Conservation (phyloP, 2,797 vertebrate species). For the Sorex maritimensis region DNA sequence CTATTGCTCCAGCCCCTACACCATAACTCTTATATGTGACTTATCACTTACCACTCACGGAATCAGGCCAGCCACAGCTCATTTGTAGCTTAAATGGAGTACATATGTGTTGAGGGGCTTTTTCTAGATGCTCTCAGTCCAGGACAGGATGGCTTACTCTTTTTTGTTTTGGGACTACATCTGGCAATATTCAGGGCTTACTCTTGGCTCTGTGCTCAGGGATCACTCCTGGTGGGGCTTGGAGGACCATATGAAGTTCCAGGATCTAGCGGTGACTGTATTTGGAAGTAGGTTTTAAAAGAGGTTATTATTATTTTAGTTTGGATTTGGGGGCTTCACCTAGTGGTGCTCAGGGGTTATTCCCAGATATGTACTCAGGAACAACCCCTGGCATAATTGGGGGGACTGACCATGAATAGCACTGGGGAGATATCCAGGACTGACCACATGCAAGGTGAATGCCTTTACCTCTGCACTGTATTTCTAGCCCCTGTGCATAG, state of each 20-base stretch:
- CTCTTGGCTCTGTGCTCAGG: too few relatives aligned
- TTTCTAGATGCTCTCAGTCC: background rate
- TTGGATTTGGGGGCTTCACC: too few relatives aligned
- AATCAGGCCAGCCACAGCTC: background rate
- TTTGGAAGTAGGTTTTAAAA: slow-evolving; percentile 12
- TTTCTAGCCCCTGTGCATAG: too few relatives aligned
- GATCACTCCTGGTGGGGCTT: too few relatives aligned
- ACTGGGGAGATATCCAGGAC: background rate
- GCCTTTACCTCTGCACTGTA: background rate
- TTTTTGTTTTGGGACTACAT: too few relatives aligned
- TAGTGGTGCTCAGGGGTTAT: too few relatives aligned
- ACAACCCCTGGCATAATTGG: too few relatives aligned
- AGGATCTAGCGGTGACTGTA: background rate
- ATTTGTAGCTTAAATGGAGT: background rate
- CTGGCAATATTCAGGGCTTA: too few relatives aligned
- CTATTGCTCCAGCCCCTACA: background rate
- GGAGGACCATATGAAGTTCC: background rate
- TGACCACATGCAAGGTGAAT: background rate
- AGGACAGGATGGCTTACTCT: too few relatives aligned
- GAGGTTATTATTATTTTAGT: background rate
- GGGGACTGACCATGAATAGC: background rate
- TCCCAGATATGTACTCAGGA: too few relatives aligned
- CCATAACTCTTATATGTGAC: background rate
- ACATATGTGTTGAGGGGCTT: background rate
- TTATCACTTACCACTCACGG: slow-evolving; percentile 33